These are phyloP conservation scores for Leptopterna dolabrata DNA, from an alignment of 2,888 invertebrate genomes.

Conservation along the genomic window DNA sequence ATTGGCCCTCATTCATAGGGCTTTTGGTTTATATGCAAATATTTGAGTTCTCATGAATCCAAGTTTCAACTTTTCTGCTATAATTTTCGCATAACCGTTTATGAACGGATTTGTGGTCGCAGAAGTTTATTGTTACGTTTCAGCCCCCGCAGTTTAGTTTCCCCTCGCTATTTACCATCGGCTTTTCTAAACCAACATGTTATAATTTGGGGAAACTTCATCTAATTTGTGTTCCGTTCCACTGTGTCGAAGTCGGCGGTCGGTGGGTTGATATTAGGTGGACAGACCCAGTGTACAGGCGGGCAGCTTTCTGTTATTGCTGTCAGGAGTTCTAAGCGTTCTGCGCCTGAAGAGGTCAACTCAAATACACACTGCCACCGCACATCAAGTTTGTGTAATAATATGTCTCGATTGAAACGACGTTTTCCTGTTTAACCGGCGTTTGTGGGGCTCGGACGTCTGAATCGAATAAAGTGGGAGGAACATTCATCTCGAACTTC, in stretches of 20 bases:
- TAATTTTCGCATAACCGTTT: too few species aligned
- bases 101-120: too few species aligned
- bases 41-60: too few species aligned
- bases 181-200: not conserved
- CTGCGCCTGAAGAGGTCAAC: not conserved
- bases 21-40: too few species aligned
- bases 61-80: too few species aligned
- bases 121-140: too few species aligned
- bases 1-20: too few species aligned
- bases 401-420: not conserved
- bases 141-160: too few species aligned
- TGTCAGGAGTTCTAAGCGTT: not conserved
- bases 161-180: not conserved
- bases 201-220: not conserved
- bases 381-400: not conserved
- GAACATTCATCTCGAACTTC: not conserved
- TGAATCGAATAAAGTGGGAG: not conserved
- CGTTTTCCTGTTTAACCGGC: not conserved
- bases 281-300: not conserved
- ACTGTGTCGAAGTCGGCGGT: not conserved
- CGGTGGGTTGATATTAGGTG: not conserved
- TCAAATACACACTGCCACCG: not conserved
- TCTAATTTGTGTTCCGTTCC: not conserved
- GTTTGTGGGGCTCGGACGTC: not conserved
- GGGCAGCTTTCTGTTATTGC: not conserved